Base-by-base conservation (phyloP, 2,797 vertebrate species). In the Micropoecilia bifurca region DNA sequence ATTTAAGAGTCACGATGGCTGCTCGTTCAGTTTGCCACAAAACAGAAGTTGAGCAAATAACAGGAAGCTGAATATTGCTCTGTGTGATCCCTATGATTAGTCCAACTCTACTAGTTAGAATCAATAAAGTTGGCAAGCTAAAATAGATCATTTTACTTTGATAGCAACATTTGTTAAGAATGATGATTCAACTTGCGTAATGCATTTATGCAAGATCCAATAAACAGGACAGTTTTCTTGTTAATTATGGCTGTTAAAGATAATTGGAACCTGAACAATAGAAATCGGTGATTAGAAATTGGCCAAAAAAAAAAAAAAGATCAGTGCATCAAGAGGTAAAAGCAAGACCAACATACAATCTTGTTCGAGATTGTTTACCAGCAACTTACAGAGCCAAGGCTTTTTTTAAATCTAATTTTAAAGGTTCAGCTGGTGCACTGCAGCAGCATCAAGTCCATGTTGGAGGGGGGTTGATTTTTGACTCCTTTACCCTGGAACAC, bases 401-500 rank as follows among this genome's bases (percentile, higher is more conserved):
- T 25, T 71, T 71, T 33, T 78, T 80, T 79, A 77, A 78, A 88
- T 90, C 45, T 80, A 74, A 78, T 89, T 75, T 80, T 82, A 68
- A 43, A 88, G 84, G 86, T 87, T 80, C 84, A 53, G 83, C 57
- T 16, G 41, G 69, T 74, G 82, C 68, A 66, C 76, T 71, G 59
- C 73, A 69, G 76, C n/a, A 79, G 83, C 84, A 80, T 43, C 74
- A 84, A 88, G 75, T 41, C 25, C 39, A 69, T 43, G 61, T 36
- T 63, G 33, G 61, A 63, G 16, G 18, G 30, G 77, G 69, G 55
- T 86, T 78, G 61, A 85, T 81, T 88, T 83, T 78, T 73, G 59
- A 50, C 77, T 85, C 77, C 73, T 61, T 59, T 83, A 77, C 25
- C 22, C 80, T 82, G 80, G 86, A 86, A 89, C 85, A 88, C 88